A percentile compares a stretch with the other conserved stretches of the same genome.
Evolutionary conservation across 1,140 invertebrate species (phyloP).

Genomic region (Chlorops oryzae): DNA sequence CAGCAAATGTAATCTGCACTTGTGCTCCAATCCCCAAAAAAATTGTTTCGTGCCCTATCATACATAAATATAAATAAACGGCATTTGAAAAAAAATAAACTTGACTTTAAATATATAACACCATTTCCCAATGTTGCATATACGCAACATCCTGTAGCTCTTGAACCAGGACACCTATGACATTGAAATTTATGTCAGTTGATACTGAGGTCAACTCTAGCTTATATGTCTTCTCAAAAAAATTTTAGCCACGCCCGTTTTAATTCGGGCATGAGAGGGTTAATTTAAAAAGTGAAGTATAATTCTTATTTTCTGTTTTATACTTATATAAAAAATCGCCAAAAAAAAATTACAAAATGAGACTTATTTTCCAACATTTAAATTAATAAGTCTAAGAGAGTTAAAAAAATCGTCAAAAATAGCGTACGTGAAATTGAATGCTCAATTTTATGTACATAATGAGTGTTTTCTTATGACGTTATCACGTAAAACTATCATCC

Average conservation of each 20-base stretch:
- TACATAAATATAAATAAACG: neutral
- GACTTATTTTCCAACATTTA: no score
- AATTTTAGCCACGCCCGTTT: slow-evolving; percentile 10
- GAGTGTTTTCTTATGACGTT: no score
- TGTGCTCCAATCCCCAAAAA: neutral
- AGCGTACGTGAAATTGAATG: no score
- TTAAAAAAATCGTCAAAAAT: no score
- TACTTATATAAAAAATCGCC: no score
- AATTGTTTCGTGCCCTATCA: neutral
- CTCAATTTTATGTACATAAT: no score
- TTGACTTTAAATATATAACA: neutral
- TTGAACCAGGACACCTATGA: slow-evolving; percentile 13
- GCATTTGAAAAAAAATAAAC: neutral
- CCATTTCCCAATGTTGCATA: neutral
- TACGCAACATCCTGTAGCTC: slow-evolving; percentile 12
- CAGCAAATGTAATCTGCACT: slow-evolving; percentile 9
- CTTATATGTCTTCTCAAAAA: slow-evolving; percentile 11
- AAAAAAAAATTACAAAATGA: no score
- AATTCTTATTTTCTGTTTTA: no score
- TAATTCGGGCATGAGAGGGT: slow-evolving; percentile 14
- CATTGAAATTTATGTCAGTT: slow-evolving; percentile 11
- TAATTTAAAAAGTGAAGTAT: no score
- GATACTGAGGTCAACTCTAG: slow-evolving; percentile 10
- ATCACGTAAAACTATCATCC: no score
- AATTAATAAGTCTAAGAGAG: no score